A percentile compares a stretch with the other conserved stretches of the same genome.
phyloP scores from a whole-genome alignment of 2,113 vertebrate species.

The Xerus inauris region DNA sequence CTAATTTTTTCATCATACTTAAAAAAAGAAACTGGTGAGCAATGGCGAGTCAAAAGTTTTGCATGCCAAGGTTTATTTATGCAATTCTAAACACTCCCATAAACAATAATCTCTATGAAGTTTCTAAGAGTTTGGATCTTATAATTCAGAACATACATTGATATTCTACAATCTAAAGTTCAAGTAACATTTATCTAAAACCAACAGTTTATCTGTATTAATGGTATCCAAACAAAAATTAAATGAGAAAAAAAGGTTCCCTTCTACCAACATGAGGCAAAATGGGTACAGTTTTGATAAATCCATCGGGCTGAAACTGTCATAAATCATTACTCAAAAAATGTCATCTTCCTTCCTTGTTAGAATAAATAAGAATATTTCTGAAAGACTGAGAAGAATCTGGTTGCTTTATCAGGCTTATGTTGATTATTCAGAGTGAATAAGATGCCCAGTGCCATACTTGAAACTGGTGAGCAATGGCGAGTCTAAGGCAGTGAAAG shows the following conservation, averaged over 20 bases:
- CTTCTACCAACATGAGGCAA: not conserved
- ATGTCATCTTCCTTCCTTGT: not conserved
- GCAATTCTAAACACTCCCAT: not conserved
- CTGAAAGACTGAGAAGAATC: constrained; percentile 35
- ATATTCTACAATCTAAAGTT: constrained; percentile 21
- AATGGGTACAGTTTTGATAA: not conserved
- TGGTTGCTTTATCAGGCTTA: not conserved
- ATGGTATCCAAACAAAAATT: not conserved
- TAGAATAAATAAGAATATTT: constrained; percentile 15
- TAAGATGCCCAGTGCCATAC: not conserved
- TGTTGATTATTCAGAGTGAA: not conserved
- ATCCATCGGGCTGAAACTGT: not conserved
- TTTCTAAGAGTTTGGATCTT: not conserved
- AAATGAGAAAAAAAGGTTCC: not conserved
- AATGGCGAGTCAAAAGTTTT: constrained; percentile 22
- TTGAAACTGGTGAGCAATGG: not conserved
- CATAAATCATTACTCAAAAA: constrained; percentile 19
- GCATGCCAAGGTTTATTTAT: not conserved
- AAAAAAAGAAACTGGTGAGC: too few relatives aligned
- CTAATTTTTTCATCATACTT: not conserved
- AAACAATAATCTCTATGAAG: constrained; percentile 32
- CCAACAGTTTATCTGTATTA: constrained; percentile 34
- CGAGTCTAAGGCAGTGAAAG: not conserved
- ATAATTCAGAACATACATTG: constrained; percentile 24
- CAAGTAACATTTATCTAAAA: constrained; percentile 41